Evolutionary conservation across 2,888 invertebrate species (phyloP), one percentile per base, ranked within the genome.

Genomic region (Drosophila picticornis): DNA sequence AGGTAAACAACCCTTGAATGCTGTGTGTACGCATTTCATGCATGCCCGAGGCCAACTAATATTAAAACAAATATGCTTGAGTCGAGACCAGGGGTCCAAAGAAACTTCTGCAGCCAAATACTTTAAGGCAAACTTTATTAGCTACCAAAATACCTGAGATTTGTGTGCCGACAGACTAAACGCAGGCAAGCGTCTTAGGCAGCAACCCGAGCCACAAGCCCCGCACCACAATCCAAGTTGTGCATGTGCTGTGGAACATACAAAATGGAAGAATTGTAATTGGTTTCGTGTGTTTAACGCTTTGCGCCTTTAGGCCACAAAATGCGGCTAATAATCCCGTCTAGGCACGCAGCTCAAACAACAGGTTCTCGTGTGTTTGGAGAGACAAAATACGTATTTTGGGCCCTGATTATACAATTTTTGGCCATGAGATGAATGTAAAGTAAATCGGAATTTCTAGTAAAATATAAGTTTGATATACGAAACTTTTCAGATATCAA

Each of bases 51-150:
- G 81, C 73, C 57, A 76, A 81, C 88, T 83, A 83, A 85, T 86
- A 90, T 85, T 85, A 83, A 86, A 80, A 88, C 78, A 85, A 90
- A 86, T 88, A 88, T 85, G 76, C 71, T 67, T 22, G 40, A 67
- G 75, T 55, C 43, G 50, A 65, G 64, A 36, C 58, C 46, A 50
- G 10, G 72, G 56, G 43, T 38, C 62, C 56, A 34, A 48, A 13
- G 69, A 73, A 79, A 81, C 74, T 79, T 79, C 55, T 32, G 56
- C 64, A 19, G 57, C 76, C 74, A 85, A 90, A 85, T 85, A 90
- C 86, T 85, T 86, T 86, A 88, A 90, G 90, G 68, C 84, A 78
- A 90, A 87, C 78, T 88, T 87, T 87, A 90, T 87, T 89, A 89
- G 87, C 89, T 72, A 67, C 51, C 75, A 82, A 80, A 87, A 88